These are phyloP conservation scores for Desmophyllum pertusum DNA, from an alignment of 92 coral and sea anemone genomes.

Conservation along the genomic window DNA sequence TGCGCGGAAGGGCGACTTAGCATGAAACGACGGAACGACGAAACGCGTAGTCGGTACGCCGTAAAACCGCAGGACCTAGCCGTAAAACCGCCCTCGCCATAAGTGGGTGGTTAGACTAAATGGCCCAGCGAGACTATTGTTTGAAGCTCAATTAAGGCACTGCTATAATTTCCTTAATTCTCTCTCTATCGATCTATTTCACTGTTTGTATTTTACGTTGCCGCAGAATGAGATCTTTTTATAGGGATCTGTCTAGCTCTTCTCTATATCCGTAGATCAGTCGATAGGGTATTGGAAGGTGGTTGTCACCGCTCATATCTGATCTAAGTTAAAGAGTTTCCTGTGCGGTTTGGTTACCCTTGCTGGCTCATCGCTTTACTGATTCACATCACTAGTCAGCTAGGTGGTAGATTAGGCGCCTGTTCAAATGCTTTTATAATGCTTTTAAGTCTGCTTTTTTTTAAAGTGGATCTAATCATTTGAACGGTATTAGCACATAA, in stretches of 20 bases:
- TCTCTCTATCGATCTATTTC: background rate
- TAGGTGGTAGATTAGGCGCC: background rate
- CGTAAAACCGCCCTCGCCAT: background rate
- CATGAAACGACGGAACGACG: background rate
- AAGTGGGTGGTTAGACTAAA: background rate
- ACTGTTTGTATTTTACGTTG: slow-evolving; percentile 12
- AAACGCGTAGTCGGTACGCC: background rate
- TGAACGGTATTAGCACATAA: background rate
- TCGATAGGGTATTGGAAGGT: slow-evolving; percentile 2
- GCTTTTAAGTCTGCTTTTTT: too few relatives aligned
- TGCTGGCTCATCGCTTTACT: background rate
- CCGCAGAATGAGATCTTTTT: slow-evolving; percentile 12
- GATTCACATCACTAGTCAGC: background rate
- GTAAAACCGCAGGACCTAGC: background rate
- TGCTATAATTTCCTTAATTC: background rate
- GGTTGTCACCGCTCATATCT: background rate
- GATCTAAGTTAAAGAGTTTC: background rate
- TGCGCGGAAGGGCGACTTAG: slow-evolving; percentile 14
- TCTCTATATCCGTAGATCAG: background rate
- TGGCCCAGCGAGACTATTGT: background rate
- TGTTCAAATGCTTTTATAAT: background rate
- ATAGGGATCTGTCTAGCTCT: background rate
- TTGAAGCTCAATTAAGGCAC: background rate
- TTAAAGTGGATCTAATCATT: background rate
- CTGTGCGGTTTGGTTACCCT: background rate